These are phyloP conservation scores for Macquaria ambigua DNA, from an alignment of 2,113 vertebrate genomes.

Conservation along the genomic window DNA sequence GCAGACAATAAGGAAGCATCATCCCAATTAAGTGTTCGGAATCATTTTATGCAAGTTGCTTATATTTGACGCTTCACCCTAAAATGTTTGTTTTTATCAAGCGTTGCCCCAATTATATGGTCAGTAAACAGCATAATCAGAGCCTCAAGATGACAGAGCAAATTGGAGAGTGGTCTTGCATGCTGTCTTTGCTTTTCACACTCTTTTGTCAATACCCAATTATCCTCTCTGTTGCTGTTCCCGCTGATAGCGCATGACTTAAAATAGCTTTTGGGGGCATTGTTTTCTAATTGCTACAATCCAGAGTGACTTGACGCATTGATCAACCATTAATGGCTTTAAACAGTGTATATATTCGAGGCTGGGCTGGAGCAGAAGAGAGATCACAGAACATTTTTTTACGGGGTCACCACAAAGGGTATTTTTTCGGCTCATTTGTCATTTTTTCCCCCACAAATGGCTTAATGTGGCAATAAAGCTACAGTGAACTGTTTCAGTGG, in stretches of 20 bases:
- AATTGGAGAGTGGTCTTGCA: slow-evolving; percentile 74
- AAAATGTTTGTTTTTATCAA: slow-evolving; percentile 77
- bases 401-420: slow-evolving; percentile 7
- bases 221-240: slow-evolving; percentile 76
- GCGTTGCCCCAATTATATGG: slow-evolving; percentile 75
- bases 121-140: slow-evolving; percentile 82
- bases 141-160: slow-evolving; percentile 79
- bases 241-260: slow-evolving; percentile 63
- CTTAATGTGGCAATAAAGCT: slow-evolving; percentile 22
- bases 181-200: slow-evolving; percentile 72
- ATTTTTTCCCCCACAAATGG: background rate
- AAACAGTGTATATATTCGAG: slow-evolving; percentile 17
- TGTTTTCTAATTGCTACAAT: slow-evolving; percentile 83
- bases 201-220: slow-evolving; percentile 85
- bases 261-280: slow-evolving; percentile 75
- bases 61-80: slow-evolving; percentile 49
- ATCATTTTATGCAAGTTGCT: slow-evolving; percentile 49
- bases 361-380: slow-evolving; percentile 19
- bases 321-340: slow-evolving; percentile 74
- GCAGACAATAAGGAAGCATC: slow-evolving; percentile 27
- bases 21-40: slow-evolving; percentile 46
- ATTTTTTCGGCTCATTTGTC: background rate
- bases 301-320: slow-evolving; percentile 70
- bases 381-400: background rate
- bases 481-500: slow-evolving; percentile 11